Percentiles rank a stretch among this genome's conserved stretches.
phyloP scores from a whole-genome alignment of 2,113 vertebrate genomes.

The Pelecanus crispus region DNA sequence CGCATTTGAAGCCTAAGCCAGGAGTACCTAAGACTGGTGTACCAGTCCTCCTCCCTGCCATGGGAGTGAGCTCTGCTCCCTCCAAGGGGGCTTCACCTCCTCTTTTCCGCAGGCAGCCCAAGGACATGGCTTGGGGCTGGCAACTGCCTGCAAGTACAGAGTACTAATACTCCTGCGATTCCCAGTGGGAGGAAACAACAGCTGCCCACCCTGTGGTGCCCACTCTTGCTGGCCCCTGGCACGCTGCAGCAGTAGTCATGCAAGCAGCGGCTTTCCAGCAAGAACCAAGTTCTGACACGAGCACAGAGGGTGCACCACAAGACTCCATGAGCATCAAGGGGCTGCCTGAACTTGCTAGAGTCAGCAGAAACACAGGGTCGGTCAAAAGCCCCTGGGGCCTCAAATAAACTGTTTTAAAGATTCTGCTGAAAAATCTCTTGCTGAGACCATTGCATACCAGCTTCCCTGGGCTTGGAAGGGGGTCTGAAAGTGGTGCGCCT shows the following conservation, averaged over 20 bases:
- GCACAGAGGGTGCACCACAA: neutral
- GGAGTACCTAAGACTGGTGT: fast-evolving
- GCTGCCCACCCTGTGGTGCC: neutral
- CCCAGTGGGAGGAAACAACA: neutral
- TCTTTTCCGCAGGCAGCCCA: neutral
- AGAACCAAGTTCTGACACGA: neutral
- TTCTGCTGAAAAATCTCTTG: neutral
- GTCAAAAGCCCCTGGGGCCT: neutral
- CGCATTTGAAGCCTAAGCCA: neutral
- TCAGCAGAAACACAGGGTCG: neutral
- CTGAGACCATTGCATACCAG: neutral
- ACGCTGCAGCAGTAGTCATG: neutral
- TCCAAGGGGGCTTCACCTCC: neutral
- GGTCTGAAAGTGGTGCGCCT: neutral
- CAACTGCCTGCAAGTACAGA: neutral
- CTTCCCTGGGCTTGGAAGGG: neutral
- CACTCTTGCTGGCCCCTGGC: neutral
- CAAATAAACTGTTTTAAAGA: neutral
- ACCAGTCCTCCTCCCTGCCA: neutral
- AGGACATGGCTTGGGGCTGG: neutral
- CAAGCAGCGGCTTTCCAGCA: neutral
- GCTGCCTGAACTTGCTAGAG: neutral
- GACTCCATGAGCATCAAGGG: neutral
- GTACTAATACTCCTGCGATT: neutral
- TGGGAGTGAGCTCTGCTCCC: neutral